Percentiles rank a stretch among this genome's conserved stretches.
Conservation (phyloP, 2,888 invertebrate species). For the Plutella xylostella region DNA sequence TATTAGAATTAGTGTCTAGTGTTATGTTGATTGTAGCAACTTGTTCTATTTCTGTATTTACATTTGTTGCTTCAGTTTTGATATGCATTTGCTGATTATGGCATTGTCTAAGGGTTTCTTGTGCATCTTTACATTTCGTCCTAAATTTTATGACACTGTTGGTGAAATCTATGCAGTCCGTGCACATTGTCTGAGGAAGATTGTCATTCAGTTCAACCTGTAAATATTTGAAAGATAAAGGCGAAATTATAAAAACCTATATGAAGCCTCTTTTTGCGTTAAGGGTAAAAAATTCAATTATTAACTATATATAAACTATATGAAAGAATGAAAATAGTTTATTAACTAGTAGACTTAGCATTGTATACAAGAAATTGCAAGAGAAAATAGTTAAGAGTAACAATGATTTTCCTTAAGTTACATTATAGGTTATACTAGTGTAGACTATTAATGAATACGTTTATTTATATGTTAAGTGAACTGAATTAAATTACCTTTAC, state of each 20-base stretch:
- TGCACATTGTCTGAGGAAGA: constrained; percentile 29
- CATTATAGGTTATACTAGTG: constrained; percentile 23
- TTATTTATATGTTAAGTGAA: no score
- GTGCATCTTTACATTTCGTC: constrained; percentile 25
- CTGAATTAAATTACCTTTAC: constrained; percentile 36
- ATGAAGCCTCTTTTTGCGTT: no score
- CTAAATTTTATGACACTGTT: constrained; percentile 27
- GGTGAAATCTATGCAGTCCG: constrained; percentile 24
- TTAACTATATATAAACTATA: no score
- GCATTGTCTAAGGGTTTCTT: constrained; percentile 20
- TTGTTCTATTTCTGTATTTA: constrained; percentile 17
- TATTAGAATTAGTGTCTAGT: constrained; percentile 7
- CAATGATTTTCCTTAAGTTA: constrained; percentile 30
- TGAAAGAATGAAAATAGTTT: no score
- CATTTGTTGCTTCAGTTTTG: constrained; percentile 26
- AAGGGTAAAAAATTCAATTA: no score
- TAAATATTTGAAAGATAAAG: no score
- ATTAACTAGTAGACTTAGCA: constrained; percentile 22
- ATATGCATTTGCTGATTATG: constrained; percentile 15
- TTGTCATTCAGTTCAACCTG: constrained; percentile 29
- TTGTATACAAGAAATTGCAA: background rate
- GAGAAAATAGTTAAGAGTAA: background rate
- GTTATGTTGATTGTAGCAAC: constrained; percentile 14
- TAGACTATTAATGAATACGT: no score
- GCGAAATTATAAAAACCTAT: no score